Evolutionary conservation across 1,140 invertebrate genomes (phyloP).

Genomic region (Drosophila miranda): DNA sequence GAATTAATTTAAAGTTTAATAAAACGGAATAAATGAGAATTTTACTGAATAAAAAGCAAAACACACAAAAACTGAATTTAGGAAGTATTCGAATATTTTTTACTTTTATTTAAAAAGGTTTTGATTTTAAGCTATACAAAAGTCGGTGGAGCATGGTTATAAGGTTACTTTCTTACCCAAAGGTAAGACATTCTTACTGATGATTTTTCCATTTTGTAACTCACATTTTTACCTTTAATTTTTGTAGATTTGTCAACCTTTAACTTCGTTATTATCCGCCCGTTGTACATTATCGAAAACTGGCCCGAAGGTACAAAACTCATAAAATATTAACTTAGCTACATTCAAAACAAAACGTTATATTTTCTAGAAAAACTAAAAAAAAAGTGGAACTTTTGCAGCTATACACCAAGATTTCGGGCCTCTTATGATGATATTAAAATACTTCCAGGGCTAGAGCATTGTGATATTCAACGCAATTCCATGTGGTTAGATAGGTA

Average conservation of each 20-base stretch:
- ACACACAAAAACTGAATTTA: slow-evolving; percentile 29
- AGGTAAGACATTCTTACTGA: no score
- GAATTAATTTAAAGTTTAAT: slow-evolving; percentile 79
- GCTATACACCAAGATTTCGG: slow-evolving; percentile 95
- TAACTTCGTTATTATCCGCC: slow-evolving; percentile 95
- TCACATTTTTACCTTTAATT: no score
- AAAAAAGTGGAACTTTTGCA: slow-evolving; percentile 97
- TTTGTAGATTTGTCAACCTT: slow-evolving; percentile 88
- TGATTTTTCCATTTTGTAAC: no score
- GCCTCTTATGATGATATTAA: slow-evolving; percentile 97
- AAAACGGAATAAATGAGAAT: slow-evolving; percentile 74
- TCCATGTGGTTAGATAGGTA: slow-evolving; percentile 95
- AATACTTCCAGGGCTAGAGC: slow-evolving; percentile 96
- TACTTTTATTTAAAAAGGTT: neutral
- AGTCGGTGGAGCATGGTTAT: no score
- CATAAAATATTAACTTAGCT: neutral
- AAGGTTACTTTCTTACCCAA: no score
- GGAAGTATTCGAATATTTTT: neutral
- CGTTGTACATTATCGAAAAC: slow-evolving; percentile 97
- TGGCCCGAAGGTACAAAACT: slow-evolving; percentile 88
- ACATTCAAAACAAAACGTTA: neutral
- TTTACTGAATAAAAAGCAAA: slow-evolving; percentile 74
- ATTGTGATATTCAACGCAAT: slow-evolving; percentile 97
- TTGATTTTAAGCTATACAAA: neutral
- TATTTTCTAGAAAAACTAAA: slow-evolving; percentile 80